A percentile compares a stretch with the other conserved stretches of the same genome.
phyloP scores from a whole-genome alignment of 2,113 vertebrate species.

The Budorcas taxicolor region DNA sequence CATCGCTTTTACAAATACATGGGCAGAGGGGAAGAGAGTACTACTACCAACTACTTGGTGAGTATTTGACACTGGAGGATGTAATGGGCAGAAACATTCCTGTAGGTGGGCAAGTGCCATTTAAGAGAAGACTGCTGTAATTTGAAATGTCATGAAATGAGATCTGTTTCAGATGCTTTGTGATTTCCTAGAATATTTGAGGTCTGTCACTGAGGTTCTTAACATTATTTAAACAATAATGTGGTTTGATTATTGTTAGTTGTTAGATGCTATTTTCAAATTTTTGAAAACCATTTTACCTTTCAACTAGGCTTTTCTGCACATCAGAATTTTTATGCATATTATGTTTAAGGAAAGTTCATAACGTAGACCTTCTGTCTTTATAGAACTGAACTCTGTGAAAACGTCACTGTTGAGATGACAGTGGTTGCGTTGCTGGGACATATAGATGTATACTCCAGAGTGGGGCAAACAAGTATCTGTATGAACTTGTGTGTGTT shows the following conservation, averaged over 20 bases:
- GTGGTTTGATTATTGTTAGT: not conserved
- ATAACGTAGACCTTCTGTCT: not conserved
- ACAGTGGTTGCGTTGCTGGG: not conserved
- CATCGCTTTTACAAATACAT: conserved; percentile 95
- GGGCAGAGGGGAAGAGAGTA: conserved; percentile 95
- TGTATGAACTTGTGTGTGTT: not conserved
- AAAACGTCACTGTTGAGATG: not conserved
- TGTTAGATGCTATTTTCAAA: not conserved
- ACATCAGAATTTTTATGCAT: not conserved
- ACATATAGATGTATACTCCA: not conserved
- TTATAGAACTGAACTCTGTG: not conserved
- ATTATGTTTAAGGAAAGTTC: not conserved
- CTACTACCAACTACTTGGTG: conserved; percentile 97
- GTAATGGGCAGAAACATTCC: not conserved
- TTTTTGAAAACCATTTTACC: not conserved
- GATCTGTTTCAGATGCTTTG: not conserved
- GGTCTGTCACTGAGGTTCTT: not conserved
- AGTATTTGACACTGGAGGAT: not conserved
- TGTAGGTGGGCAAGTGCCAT: not conserved
- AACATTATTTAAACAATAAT: not conserved
- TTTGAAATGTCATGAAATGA: not conserved
- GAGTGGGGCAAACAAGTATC: not conserved
- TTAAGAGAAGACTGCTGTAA: not conserved
- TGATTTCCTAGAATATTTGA: not conserved
- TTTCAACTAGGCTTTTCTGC: not conserved